phyloP scores from a whole-genome alignment of 2,113 vertebrate species.

The Stigmatopora argus region DNA sequence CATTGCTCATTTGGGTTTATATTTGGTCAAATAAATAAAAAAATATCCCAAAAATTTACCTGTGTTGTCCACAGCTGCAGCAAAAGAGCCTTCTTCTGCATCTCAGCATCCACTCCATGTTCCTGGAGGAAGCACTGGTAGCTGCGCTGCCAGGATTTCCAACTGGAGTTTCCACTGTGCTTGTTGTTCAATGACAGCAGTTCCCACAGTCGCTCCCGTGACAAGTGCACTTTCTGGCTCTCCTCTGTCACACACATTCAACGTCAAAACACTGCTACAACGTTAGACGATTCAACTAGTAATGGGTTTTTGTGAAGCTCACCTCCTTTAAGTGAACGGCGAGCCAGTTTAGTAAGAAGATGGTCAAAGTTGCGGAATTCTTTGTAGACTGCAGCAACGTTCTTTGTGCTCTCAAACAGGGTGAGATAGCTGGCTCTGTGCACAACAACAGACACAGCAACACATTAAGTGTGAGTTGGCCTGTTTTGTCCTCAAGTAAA shows the following conservation, averaged over 20 bases:
- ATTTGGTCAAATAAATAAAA: background rate
- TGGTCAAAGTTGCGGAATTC: conserved; percentile 76
- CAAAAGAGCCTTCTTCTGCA: conserved; percentile 70
- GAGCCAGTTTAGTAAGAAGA: conserved; percentile 73
- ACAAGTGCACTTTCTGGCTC: conserved; percentile 34
- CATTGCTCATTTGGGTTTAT: background rate
- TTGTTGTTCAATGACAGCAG: conserved; percentile 47
- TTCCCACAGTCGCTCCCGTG: conserved; percentile 67
- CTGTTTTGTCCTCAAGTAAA: too few relatives aligned
- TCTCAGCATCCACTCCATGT: conserved; percentile 62
- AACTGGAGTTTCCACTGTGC: conserved; percentile 19
- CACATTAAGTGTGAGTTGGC: background rate
- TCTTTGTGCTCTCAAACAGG: conserved; percentile 55
- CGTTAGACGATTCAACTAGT: background rate
- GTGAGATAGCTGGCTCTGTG: conserved; percentile 77
- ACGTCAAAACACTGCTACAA: background rate
- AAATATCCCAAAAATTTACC: conserved; percentile 47
- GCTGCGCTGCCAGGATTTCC: conserved; percentile 69
- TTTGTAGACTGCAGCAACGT: conserved; percentile 58
- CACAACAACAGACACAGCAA: background rate
- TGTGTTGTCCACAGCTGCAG: conserved; percentile 82
- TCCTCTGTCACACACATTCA: conserved; percentile 48
- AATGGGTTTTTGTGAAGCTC: background rate
- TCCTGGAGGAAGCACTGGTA: conserved; percentile 67
- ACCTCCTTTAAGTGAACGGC: conserved; percentile 63